Evolutionary conservation across 2,797 vertebrate species (phyloP).

Genomic region (Sitta carolinensis): DNA sequence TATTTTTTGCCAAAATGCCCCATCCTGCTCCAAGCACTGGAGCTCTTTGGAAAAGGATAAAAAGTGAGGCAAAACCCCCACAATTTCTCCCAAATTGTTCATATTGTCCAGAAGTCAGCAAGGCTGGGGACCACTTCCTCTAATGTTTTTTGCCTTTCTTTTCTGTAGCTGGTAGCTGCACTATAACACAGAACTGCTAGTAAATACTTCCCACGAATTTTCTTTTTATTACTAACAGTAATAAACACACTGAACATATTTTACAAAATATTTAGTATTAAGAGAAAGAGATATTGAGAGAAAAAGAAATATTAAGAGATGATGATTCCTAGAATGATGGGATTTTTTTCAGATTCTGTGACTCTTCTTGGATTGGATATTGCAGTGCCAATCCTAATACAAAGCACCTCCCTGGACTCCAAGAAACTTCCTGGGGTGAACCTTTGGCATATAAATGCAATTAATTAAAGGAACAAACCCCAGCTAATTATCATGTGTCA

Average conservation of each 20-base stretch:
- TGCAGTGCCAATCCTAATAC: neutral
- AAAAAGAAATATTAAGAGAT: neutral
- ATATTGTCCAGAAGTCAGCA: neutral
- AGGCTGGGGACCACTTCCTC: neutral
- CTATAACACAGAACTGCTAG: neutral
- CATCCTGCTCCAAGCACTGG: neutral
- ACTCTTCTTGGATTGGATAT: neutral
- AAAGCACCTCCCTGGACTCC: neutral
- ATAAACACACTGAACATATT: neutral
- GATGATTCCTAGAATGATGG: neutral
- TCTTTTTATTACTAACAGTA: neutral
- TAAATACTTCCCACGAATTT: neutral
- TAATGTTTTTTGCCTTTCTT: neutral
- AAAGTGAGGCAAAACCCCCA: neutral
- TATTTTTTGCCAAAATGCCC: neutral
- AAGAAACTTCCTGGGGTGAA: neutral
- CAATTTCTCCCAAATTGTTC: neutral
- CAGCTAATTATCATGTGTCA: neutral
- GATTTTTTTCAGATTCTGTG: neutral
- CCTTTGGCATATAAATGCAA: neutral
- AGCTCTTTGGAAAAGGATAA: neutral
- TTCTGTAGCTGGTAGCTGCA: neutral
- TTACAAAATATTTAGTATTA: neutral
- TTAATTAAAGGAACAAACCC: neutral
- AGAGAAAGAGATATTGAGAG: neutral